phyloP scores from a whole-genome alignment of 2,113 vertebrate species.

The Grantiella picta region DNA sequence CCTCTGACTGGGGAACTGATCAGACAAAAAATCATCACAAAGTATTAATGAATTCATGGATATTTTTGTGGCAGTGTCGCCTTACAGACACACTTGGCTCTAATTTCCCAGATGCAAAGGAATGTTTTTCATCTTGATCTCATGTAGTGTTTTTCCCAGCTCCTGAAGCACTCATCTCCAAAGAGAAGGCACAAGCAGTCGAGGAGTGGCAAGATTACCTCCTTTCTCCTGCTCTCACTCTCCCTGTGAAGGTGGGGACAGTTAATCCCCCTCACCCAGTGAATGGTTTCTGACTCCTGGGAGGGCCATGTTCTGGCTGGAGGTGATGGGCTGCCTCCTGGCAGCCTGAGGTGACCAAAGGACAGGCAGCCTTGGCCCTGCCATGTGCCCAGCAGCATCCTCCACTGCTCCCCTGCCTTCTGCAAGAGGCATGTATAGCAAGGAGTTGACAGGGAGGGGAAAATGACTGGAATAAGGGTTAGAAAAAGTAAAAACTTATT shows the following conservation, averaged over 20 bases:
- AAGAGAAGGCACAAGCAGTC: not conserved
- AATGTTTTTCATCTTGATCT: not conserved
- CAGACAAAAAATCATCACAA: not conserved
- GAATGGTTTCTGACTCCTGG: not conserved
- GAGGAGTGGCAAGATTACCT: not conserved
- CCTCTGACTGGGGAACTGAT: not conserved
- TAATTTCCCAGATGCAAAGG: not conserved
- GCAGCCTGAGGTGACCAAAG: not conserved
- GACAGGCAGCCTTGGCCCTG: not conserved
- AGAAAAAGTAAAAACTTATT: not conserved
- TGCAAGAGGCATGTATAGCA: not conserved
- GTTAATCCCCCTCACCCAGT: not conserved
- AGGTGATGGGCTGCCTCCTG: accelerated
- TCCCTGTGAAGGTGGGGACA: not conserved
- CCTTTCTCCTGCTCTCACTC: accelerated
- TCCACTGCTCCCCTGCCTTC: not conserved
- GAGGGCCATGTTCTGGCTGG: not conserved
- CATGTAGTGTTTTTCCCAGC: not conserved
- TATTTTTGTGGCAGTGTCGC: not conserved
- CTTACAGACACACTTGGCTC: not conserved
- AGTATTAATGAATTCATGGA: not conserved
- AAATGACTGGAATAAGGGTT: not conserved
- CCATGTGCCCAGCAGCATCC: not conserved
- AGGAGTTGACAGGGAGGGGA: not conserved
- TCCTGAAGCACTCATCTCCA: not conserved